Percentiles rank a stretch among this genome's conserved stretches.
These are phyloP conservation scores for Mustela nigripes DNA, from an alignment of 2,113 vertebrate genomes.

Conservation along the genomic window DNA sequence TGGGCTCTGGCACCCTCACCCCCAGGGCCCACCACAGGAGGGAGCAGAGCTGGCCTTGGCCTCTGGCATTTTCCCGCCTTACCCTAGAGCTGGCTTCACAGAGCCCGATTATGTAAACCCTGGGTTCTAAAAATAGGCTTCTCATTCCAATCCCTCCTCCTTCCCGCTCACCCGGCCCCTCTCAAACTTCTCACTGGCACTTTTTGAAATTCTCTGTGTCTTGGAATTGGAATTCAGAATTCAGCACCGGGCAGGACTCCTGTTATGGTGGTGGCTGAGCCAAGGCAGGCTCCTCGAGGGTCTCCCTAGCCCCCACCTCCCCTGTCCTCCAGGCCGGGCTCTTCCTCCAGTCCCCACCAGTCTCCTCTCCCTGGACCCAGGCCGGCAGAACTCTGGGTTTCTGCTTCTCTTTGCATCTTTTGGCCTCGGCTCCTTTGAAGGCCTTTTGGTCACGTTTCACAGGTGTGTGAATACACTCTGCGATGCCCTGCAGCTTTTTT, in stretches of 20 bases:
- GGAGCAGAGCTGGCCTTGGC: background rate
- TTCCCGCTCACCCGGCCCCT: background rate
- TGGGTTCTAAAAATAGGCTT: conserved; percentile 86
- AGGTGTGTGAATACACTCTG: background rate
- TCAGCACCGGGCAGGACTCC: background rate
- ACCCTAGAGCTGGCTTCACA: conserved; percentile 71
- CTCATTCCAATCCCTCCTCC: conserved; percentile 81
- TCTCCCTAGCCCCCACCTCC: background rate
- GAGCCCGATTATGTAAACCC: conserved; percentile 85
- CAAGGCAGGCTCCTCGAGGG: background rate
- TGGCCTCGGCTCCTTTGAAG: background rate
- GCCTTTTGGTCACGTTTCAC: background rate
- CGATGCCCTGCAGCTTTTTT: background rate
- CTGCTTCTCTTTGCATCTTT: background rate
- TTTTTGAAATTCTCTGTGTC: background rate
- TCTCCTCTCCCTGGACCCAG: background rate
- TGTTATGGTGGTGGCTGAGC: background rate
- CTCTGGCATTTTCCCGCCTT: background rate
- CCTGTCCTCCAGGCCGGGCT: rapidly evolving
- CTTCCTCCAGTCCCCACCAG: background rate
- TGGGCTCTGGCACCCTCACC: background rate
- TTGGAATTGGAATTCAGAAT: background rate
- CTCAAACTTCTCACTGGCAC: conserved; percentile 31
- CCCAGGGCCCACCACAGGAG: background rate
- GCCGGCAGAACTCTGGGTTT: background rate